Evolutionary conservation across 2,113 vertebrate genomes (phyloP), one percentile per base, ranked within the genome.

Genomic region (Neogobius melanostomus): DNA sequence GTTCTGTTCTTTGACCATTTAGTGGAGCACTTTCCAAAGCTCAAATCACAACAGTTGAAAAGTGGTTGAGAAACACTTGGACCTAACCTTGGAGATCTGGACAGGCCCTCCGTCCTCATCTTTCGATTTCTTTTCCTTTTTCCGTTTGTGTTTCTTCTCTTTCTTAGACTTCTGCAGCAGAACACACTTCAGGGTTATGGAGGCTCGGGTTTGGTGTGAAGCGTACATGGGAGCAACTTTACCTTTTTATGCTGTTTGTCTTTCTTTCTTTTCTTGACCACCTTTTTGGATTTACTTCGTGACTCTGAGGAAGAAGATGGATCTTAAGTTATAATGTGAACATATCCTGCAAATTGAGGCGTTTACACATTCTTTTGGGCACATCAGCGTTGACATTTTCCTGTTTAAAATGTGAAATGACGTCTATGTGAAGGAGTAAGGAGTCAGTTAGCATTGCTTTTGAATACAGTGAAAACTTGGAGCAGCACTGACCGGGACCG

Each of bases 171-270:
- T 96, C 94, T 95, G 77, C 48, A 42, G 1, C 66, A 71, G 3
- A 62, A 4, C 84, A 57, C 72, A 61, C 1, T 0, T 36, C 10
- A 3, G 10, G 9, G 17, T 11, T 28, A 5, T 6, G 53, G 28
- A 10, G 5, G 17, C 11, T 21, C 3, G n/a, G n/a, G 9, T 56
- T n/a, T 11, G 3, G 6, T 5, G 11, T 21, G 52, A 3, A 17
- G 10, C 16, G 8, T 9, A 53, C 17, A 53, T 17, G 1, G 8
- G 52, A 53, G 10, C 3, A 63, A 43, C 36, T 61, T 57, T 86
- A 97, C 95, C 90, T 96, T 97, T 92, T 94, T 96, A 72, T 89
- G 90, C 28, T 92, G 87, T 76, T 96, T 95, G 75, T 96, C 94
- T 75, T 95, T 96, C 89, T 93, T 95, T 54, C 82, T 90, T 89